Evolutionary conservation across 2,888 invertebrate species (phyloP).

Genomic region (Lissonota sp.): DNA sequence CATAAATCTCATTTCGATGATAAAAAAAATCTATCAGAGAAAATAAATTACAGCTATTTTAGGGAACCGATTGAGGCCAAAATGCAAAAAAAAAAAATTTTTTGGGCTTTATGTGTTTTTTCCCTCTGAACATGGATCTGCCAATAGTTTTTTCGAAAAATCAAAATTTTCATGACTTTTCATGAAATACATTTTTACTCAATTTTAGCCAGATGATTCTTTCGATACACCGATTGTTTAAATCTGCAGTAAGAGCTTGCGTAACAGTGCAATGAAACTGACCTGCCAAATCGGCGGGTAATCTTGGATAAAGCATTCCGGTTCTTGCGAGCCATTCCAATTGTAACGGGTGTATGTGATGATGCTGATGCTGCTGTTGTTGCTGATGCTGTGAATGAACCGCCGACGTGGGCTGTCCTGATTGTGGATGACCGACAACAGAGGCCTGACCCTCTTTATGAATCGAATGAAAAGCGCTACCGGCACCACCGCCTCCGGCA

Average conservation of each 20-base stretch:
- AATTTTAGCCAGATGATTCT: no score
- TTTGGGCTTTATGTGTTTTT: no score
- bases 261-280: constrained; percentile 76
- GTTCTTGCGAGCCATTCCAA: constrained; percentile 96
- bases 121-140: no score
- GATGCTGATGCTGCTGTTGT: constrained; percentile 87
- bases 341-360: constrained; percentile 88
- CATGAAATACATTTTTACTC: no score
- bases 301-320: constrained; percentile 95
- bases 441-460: constrained; percentile 84
- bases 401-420: constrained; percentile 73
- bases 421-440: constrained; percentile 69
- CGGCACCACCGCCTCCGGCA: constrained; percentile 63
- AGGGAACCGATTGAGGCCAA: no score
- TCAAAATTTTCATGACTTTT: no score
- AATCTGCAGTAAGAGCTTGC: neutral
- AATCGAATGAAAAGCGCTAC: constrained; percentile 83
- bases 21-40: no score
- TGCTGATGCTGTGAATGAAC: constrained; percentile 77
- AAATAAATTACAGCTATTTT: no score
- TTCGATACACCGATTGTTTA: neutral
- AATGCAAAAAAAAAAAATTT: no score
- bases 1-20: no score
- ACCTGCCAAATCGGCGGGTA: constrained; percentile 92
- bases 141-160: no score